Conservation (phyloP, 2,888 invertebrate species). For the Agelastica alni region DNA sequence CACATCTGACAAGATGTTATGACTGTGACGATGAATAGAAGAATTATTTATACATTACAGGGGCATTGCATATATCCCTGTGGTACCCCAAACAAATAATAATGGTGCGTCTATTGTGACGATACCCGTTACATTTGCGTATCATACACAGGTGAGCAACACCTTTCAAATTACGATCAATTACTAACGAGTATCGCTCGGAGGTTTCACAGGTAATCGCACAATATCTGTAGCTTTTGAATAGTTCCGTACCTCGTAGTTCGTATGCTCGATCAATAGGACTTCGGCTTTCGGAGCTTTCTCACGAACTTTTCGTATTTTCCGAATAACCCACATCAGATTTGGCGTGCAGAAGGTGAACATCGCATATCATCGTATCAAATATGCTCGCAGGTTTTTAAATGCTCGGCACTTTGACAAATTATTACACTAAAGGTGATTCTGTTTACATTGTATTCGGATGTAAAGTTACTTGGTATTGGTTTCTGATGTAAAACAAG, state of each 20-base stretch:
- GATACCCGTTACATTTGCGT: conserved; percentile 17
- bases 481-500: too few species aligned
- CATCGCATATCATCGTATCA: too few species aligned
- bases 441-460: too few species aligned
- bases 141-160: conserved; percentile 14
- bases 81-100: background rate
- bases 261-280: conserved; percentile 19
- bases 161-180: conserved; percentile 14
- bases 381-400: too few species aligned
- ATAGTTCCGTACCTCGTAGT: conserved; percentile 6
- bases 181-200: conserved; percentile 7
- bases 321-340: conserved; percentile 15
- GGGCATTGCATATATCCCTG: too few species aligned
- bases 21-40: too few species aligned
- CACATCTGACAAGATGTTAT: too few species aligned
- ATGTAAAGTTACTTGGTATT: too few species aligned
- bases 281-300: conserved; percentile 18
- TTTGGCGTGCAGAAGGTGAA: background rate
- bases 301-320: conserved; percentile 5
- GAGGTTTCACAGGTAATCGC: conserved; percentile 8
- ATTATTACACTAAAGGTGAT: too few species aligned
- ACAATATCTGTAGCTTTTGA: conserved; percentile 8
- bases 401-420: too few species aligned
- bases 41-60: too few species aligned
- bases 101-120: background rate